A percentile compares a stretch with the other conserved stretches of the same genome.
Conservation (phyloP, 2,797 vertebrate species). For the Rhinogobio ventralis region DNA sequence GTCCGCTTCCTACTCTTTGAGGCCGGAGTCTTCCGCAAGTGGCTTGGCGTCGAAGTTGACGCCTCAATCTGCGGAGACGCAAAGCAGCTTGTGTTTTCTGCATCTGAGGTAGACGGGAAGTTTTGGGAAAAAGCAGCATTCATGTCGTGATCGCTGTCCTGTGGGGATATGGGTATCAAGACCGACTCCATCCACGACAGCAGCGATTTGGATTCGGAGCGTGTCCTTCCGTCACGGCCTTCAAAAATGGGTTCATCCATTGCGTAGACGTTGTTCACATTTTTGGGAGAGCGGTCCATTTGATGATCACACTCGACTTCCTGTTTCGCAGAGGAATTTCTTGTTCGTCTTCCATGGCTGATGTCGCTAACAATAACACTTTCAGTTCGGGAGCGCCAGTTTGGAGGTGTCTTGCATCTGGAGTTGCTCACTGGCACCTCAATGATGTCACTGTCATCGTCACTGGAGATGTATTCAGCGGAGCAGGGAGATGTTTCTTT, state of each 20-base stretch:
- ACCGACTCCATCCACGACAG: conserved; percentile 31
- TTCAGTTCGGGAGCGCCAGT: background rate
- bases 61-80: conserved; percentile 17
- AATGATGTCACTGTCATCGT: conserved; percentile 76
- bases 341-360: background rate
- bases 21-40: background rate
- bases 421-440: conserved; percentile 68
- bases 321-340: background rate
- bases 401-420: conserved; percentile 28
- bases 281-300: background rate
- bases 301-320: background rate
- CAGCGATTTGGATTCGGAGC: background rate
- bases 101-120: conserved; percentile 50
- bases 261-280: background rate
- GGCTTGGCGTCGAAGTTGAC: background rate
- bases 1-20: conserved; percentile 30
- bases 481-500: conserved; percentile 57
- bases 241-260: background rate
- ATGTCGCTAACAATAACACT: background rate
- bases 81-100: conserved; percentile 29
- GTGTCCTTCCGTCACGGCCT: background rate
- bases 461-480: conserved; percentile 66
- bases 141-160: conserved; percentile 44
- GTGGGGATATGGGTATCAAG: conserved; percentile 15
- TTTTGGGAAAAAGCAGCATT: conserved; percentile 28